Conservation (phyloP, 2,113 vertebrate species). For the Ginglymostoma cirratum region DNA sequence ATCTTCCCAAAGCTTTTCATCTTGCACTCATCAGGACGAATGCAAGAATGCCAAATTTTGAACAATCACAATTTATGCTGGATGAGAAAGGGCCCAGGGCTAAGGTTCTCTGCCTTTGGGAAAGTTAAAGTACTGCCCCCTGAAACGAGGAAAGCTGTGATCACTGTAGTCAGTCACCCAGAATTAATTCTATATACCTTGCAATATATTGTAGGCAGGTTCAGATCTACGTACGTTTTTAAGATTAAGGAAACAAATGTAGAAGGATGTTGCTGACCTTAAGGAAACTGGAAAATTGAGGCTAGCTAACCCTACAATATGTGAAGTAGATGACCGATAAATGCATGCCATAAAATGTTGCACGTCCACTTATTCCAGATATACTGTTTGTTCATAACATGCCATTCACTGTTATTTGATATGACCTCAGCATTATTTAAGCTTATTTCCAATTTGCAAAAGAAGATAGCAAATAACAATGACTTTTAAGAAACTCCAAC, state of each 20-base stretch:
- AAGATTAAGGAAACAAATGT: neutral
- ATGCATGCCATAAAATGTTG: neutral
- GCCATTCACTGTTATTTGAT: neutral
- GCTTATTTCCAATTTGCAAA: neutral
- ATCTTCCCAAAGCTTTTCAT: too few species aligned
- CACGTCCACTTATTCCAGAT: neutral
- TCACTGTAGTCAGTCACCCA: neutral
- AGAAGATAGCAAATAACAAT: neutral
- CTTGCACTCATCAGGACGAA: too few species aligned
- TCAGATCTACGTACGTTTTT: neutral
- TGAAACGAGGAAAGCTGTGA: neutral
- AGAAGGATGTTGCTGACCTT: neutral
- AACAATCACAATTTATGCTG: neutral
- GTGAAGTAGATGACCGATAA: neutral
- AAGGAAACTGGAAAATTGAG: neutral
- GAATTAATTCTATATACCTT: neutral
- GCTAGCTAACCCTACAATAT: neutral
- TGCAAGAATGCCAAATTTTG: too few species aligned
- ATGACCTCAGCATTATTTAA: neutral
- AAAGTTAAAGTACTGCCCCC: neutral
- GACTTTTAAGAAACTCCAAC: neutral
- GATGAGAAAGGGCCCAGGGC: neutral
- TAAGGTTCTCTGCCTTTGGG: neutral
- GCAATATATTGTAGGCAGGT: neutral
- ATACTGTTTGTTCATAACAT: neutral